These are phyloP conservation scores for Meles meles DNA, from an alignment of 2,113 vertebrate species.

Conservation along the genomic window DNA sequence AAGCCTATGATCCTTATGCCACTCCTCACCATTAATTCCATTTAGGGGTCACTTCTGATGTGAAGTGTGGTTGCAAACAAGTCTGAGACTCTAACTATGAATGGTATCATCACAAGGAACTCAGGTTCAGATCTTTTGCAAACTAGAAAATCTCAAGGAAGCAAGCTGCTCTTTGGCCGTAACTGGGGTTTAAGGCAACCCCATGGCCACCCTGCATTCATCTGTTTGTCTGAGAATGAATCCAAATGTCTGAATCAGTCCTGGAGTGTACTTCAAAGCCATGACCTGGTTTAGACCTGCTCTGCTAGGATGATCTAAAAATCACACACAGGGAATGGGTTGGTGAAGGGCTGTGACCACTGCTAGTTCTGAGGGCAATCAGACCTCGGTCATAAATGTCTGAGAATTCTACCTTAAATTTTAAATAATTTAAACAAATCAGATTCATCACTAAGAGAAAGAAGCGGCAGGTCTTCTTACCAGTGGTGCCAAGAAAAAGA, in stretches of 20 bases:
- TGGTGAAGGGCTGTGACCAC: background rate
- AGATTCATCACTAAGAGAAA: background rate
- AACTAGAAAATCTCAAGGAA: constrained; percentile 5
- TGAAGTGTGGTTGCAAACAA: background rate
- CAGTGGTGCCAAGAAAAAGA: constrained; percentile 95
- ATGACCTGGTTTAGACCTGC: background rate
- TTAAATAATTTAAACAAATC: constrained; percentile 3
- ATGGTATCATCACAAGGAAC: background rate
- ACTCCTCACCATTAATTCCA: background rate
- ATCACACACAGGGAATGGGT: background rate
- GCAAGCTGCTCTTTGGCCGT: background rate
- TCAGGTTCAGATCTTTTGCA: background rate
- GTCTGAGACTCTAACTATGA: background rate
- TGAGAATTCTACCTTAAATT: background rate
- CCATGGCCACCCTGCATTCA: background rate
- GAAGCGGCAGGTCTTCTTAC: constrained; percentile 77
- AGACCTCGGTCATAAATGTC: background rate
- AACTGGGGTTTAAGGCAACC: background rate
- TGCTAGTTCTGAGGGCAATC: background rate
- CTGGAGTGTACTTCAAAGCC: background rate
- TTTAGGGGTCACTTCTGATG: background rate
- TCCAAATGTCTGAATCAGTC: background rate
- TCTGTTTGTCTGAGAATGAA: background rate
- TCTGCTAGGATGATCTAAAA: background rate
- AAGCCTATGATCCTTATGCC: background rate